These are phyloP conservation scores for Drosophila gaucha DNA, from an alignment of 2,888 invertebrate species.

Conservation along the genomic window DNA sequence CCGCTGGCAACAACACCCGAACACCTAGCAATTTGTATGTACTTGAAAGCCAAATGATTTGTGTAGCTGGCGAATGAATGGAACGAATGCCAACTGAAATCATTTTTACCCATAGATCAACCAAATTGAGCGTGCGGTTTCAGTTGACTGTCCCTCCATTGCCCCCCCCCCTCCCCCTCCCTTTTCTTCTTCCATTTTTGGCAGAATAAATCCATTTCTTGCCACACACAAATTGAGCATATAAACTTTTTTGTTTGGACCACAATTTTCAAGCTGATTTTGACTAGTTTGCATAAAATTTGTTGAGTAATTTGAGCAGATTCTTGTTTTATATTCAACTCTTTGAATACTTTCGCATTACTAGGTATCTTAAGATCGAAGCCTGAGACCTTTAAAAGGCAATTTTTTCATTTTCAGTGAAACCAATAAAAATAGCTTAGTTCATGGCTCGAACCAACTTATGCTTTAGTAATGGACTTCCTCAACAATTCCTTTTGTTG, in stretches of 20 bases:
- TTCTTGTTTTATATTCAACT: background rate
- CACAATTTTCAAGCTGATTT: background rate
- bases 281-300: background rate
- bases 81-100: slow-evolving; percentile 16
- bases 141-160: background rate
- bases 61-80: slow-evolving; percentile 22
- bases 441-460: too few relatives aligned
- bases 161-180: background rate
- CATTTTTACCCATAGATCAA: slow-evolving; percentile 28
- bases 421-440: too few relatives aligned
- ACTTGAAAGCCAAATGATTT: slow-evolving; percentile 49
- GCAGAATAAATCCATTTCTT: background rate
- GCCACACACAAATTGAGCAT: background rate
- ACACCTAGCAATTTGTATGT: slow-evolving; percentile 40
- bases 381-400: too few relatives aligned
- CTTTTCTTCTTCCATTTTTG: background rate
- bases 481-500: too few relatives aligned
- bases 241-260: background rate
- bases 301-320: background rate
- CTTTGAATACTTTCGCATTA: too few relatives aligned
- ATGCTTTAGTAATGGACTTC: too few relatives aligned
- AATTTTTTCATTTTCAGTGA: too few relatives aligned
- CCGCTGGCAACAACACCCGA: slow-evolving; percentile 9
- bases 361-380: too few relatives aligned
- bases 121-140: slow-evolving; percentile 30